Percentiles rank a stretch among this genome's conserved stretches.
Conservation (phyloP, 2,888 invertebrate genomes). For the Beris morrisii region DNA sequence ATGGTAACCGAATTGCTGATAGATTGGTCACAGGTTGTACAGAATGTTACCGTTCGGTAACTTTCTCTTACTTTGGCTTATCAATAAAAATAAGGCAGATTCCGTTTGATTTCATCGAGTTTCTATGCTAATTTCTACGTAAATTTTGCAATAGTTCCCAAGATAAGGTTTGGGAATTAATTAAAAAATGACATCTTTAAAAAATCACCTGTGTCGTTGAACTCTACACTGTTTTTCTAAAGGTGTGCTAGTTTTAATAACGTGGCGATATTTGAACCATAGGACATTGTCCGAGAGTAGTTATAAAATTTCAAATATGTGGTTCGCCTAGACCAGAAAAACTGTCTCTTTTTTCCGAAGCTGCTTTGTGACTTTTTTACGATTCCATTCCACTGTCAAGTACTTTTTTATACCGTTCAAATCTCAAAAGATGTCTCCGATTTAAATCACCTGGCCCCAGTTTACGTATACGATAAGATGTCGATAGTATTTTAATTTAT, state of each 20-base stretch:
- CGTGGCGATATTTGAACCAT: conserved; percentile 23
- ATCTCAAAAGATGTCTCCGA: too few relatives aligned
- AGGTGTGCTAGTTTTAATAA: conserved; percentile 22
- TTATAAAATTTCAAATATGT: neutral
- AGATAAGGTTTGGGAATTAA: conserved; percentile 6
- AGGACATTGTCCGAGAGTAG: conserved; percentile 9
- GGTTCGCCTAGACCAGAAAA: neutral
- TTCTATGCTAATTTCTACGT: conserved; percentile 23
- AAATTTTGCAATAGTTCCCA: conserved; percentile 12
- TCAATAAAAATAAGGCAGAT: conserved; percentile 14
- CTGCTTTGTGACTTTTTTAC: too few relatives aligned
- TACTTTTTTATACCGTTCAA: too few relatives aligned
- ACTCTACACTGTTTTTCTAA: neutral
- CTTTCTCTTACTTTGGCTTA: neutral
- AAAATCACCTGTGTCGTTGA: conserved; percentile 13
- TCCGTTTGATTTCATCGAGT: conserved; percentile 30
- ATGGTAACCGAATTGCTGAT: too few relatives aligned
- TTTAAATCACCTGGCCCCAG: too few relatives aligned
- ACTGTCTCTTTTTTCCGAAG: too few relatives aligned
- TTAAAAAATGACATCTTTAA: conserved; percentile 10
- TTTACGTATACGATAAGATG: too few relatives aligned
- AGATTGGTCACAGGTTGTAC: too few relatives aligned
- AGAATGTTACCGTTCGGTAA: too few relatives aligned
- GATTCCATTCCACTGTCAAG: too few relatives aligned
- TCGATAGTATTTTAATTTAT: too few relatives aligned